These are phyloP conservation scores for Hipparchia sbordonii DNA, from an alignment of 2,888 invertebrate genomes.

Conservation along the genomic window DNA sequence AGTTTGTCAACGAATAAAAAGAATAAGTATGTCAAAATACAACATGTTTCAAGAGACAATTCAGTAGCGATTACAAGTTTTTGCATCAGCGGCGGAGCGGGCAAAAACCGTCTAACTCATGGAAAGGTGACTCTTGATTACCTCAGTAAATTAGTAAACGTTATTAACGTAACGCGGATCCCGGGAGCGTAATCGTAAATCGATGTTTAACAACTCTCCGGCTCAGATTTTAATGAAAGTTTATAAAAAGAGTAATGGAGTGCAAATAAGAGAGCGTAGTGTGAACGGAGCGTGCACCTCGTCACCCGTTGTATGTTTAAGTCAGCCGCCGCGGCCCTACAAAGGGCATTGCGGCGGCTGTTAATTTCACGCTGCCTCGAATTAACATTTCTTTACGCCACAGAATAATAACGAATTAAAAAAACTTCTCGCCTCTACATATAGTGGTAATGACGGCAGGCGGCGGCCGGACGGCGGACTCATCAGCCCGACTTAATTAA, in stretches of 20 bases:
- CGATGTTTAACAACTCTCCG: conserved; percentile 73
- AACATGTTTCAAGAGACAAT: conserved; percentile 12
- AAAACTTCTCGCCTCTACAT: conserved; percentile 73
- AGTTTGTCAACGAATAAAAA: too few species aligned
- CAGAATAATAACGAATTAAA: conserved; percentile 83
- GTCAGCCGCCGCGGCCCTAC: conserved; percentile 75
- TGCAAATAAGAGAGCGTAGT: conserved; percentile 78
- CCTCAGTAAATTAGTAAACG: conserved; percentile 45
- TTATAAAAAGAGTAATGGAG: conserved; percentile 73
- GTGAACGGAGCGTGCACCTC: conserved; percentile 71
- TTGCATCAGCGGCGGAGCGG: conserved; percentile 18
- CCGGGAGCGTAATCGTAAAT: conserved; percentile 65
- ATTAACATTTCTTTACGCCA: conserved; percentile 84
- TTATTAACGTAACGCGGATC: conserved; percentile 53
- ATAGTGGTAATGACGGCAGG: conserved; percentile 75
- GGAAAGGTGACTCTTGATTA: conserved; percentile 28
- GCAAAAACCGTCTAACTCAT: conserved; percentile 34
- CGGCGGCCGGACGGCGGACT: conserved; percentile 59
- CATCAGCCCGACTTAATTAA: conserved; percentile 81
- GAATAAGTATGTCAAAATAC: too few species aligned
- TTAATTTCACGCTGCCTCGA: conserved; percentile 84
- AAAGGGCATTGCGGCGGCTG: conserved; percentile 79
- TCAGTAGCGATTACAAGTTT: conserved; percentile 22
- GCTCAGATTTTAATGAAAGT: conserved; percentile 72
- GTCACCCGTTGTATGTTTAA: conserved; percentile 83